Evolutionary conservation across 2,888 invertebrate genomes (phyloP), one percentile per base, ranked within the genome.

Genomic region (Bembecia ichneumoniformis): DNA sequence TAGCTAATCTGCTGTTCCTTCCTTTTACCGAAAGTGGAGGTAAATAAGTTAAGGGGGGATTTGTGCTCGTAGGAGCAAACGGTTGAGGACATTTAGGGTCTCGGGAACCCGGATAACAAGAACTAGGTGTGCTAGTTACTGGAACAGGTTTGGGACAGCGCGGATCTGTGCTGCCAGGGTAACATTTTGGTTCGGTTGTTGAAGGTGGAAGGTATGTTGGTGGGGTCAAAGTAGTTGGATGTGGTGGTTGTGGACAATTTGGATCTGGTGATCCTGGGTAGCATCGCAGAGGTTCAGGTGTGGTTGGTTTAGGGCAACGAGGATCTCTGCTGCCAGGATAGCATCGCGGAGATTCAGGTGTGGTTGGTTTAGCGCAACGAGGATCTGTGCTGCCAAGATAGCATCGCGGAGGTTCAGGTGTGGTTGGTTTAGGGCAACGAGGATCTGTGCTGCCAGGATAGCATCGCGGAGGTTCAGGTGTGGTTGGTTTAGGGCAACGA

Each of bases 11-110:
- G 49, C 74, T 70, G 11, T 60, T 54, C 53, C 77, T 69, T 13
- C 60, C 54, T 51, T 72, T 72, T 1, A 83, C 60, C 49, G 66
- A 66, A 58, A 82, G 80, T 10, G 88, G 88, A 4, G 88, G 87
- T 35, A 88, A 67, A 55, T 88, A 88, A 9, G 84, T 83, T 1
- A 82, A 73, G 52, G 87, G 78, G 55, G 88, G 76, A 55, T 80
- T 77, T 28, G 81, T 74, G 59, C 83, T 77, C 53, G 77, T 77
- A 20, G 81, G 74, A 52, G 82, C 74, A 66, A 88, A 76, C 35
- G 82, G 80, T 57, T 86, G 76, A 43, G 76, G 83, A 60, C 78
- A 83, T 63, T 70, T 82, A 5, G 83, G 79, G 56, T 84, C 74
- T 57, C 57, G 76, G 43, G 73, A 81, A 48, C 88, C 70, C 43